phyloP scores from a whole-genome alignment of 2,888 invertebrate genomes.

The Orthosia gracilis region DNA sequence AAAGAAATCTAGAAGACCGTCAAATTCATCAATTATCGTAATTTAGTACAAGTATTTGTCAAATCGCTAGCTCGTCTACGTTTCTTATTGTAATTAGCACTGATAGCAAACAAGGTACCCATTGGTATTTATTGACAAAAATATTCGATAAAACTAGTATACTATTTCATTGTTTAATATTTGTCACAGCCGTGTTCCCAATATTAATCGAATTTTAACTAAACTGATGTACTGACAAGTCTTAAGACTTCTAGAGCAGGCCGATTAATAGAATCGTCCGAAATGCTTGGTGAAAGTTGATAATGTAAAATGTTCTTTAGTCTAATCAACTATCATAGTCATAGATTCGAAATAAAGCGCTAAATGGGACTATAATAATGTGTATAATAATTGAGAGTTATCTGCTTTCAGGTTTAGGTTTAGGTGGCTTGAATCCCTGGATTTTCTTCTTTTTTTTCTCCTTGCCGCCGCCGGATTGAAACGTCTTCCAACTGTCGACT shows the following conservation, averaged over 20 bases:
- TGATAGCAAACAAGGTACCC: slow-evolving; percentile 6
- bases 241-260: slow-evolving; percentile 23
- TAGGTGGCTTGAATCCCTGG: slow-evolving; percentile 97
- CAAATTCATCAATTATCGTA: slow-evolving; percentile 21
- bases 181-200: slow-evolving; percentile 63
- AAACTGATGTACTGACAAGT: slow-evolving; percentile 50
- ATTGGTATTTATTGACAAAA: slow-evolving; percentile 19
- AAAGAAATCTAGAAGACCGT: slow-evolving; percentile 33
- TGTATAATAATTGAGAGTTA: slow-evolving; percentile 85
- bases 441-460: slow-evolving; percentile 95
- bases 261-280: slow-evolving; percentile 12
- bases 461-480: slow-evolving; percentile 94
- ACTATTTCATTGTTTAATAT: slow-evolving; percentile 51
- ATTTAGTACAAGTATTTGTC: slow-evolving; percentile 16
- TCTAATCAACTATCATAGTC: slow-evolving; percentile 61
- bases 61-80: slow-evolving; percentile 20
- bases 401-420: slow-evolving; percentile 98
- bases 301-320: slow-evolving; percentile 23
- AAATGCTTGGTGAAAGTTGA: slow-evolving; percentile 17
- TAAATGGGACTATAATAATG: slow-evolving; percentile 64
- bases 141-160: slow-evolving; percentile 29
- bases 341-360: slow-evolving; percentile 71
- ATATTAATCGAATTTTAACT: slow-evolving; percentile 53
- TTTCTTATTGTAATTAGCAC: slow-evolving; percentile 9
- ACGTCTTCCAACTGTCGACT: slow-evolving; percentile 98